Base-by-base conservation (phyloP, 2,113 vertebrate genomes). In the western clawed frog (Xenopus tropicalis) region DNA sequence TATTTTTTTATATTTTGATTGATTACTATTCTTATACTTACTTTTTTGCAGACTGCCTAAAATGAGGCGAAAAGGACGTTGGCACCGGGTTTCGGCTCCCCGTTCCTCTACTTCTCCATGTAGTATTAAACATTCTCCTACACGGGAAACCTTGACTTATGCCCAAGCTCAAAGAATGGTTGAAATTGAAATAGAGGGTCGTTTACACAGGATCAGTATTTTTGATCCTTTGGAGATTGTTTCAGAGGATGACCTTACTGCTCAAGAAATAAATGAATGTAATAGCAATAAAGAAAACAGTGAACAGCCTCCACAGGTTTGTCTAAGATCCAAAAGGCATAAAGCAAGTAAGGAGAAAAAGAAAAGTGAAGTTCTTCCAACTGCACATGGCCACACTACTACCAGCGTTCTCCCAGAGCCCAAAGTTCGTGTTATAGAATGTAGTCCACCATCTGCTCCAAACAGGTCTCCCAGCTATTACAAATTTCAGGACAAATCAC, bases 91-190 rank as follows among this genome's bases (percentile, higher is more conserved):
- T 76, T 85, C 90, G 74, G 86, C 91, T 86, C 86, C 91, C 69
- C 93, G 92, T 79, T 89, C 93, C 79, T 89, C 96, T n/a, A 88
- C 95, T 21, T 98, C 95, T 79, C 96, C 96, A 0, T 88, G 92
- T 88, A 86, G 86, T 78, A 92, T 98, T 90, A 96, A 93, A 80
- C 94, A 92, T 72, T 98, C 95, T 12, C 94, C 96, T 0, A 93
- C 95, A 19, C 91, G 95, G 81, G 94, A 98, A 83, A 98, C 95
- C 29, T 82, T 99, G 85, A 98, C 96, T 0, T 98, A 98, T 1
- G 96, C 95, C n/a, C 95, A 99, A 79, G 96, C 96, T 22, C 96
- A 98, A 78, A 95, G 93, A 78, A 96, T 98, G 93, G 96, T 98
- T 29, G 97, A 99, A 88, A 93, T 98, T 66, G 96, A 98, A 80